Conservation (phyloP, 2,888 invertebrate genomes). For the Zonitis immaculata region DNA sequence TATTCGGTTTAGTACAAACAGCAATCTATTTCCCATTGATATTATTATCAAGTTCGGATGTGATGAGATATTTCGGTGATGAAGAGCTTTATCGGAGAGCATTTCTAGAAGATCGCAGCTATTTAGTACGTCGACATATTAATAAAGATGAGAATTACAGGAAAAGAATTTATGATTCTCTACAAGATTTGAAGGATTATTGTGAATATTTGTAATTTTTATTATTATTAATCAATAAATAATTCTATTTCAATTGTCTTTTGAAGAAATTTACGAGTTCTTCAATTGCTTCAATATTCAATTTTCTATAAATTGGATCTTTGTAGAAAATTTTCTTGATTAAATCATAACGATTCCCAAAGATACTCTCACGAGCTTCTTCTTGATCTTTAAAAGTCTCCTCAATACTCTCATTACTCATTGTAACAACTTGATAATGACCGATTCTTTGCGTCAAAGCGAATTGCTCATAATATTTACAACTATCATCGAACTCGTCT, state of each 20-base stretch:
- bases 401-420: constrained; percentile 21
- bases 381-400: constrained; percentile 23
- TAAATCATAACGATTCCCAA: constrained; percentile 24
- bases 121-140: constrained; percentile 30
- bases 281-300: constrained; percentile 19
- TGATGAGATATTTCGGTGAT: constrained; percentile 31
- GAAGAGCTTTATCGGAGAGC: constrained; percentile 27
- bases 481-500: constrained; percentile 28
- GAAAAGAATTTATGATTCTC: constrained; percentile 27
- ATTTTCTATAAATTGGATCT: constrained; percentile 25
- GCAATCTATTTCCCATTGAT: constrained; percentile 39
- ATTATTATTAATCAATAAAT: constrained; percentile 2
- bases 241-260: neutral
- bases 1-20: constrained; percentile 35
- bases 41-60: constrained; percentile 26
- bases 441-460: constrained; percentile 26
- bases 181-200: constrained; percentile 34
- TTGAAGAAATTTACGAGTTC: constrained; percentile 24
- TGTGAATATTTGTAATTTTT: constrained; percentile 27
- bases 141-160: constrained; percentile 30
- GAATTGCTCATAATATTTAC: constrained; percentile 28
- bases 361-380: constrained; percentile 18
- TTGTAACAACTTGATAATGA: constrained; percentile 28
- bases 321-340: constrained; percentile 20
- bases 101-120: constrained; percentile 35